Evolutionary conservation across 2,113 vertebrate genomes (phyloP), one percentile per base, ranked within the genome.

Genomic region (Heterotilapia buettikoferi): DNA sequence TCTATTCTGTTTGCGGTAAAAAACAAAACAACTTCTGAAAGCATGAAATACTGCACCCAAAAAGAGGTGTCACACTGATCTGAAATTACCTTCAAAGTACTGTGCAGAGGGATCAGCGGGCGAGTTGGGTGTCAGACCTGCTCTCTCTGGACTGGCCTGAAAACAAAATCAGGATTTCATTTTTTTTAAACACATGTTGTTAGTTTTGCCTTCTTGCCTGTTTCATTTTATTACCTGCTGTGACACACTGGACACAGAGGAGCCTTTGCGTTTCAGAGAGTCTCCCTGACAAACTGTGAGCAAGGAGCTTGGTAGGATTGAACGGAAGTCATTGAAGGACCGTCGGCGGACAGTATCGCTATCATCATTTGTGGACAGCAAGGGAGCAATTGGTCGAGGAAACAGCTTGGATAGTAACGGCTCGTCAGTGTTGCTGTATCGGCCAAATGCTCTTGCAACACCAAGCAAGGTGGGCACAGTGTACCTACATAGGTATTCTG

Each of bases 311-410:
- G 99, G 98, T 63, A 99, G 96, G 95, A 99, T 99, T 63, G 99
- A 99, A 82, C 99, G 97, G 90, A 99, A 99, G 89, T 99, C 99
- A 18, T 98, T 99, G 91, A 99, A 99, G 57, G 99, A 99, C 16
- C 98, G 97, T 1, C 99, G 95, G 6, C 97, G 97, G 5, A 95
- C 92, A 1, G 97, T 95, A 21, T 99, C 98, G 0, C 95, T 82
- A 9, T 98, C 98, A 6, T 98, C 97, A 0, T 94, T 92, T 9
- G 95, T 88, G 4, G 96, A 92, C 81, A 95, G 92, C 18, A 96
- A 90, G 21, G 98, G 97, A 0, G 96, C 96, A 0, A 90, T 88
- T 2, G 97, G 93, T 88, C 97, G 97, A 2, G 98, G 99, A 63
- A 99, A 99, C 54, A 99, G 97, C 93, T 98, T 99, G 14, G 98